Conservation (phyloP, 2,113 vertebrate species). For the Psittacula cyanocephala region DNA sequence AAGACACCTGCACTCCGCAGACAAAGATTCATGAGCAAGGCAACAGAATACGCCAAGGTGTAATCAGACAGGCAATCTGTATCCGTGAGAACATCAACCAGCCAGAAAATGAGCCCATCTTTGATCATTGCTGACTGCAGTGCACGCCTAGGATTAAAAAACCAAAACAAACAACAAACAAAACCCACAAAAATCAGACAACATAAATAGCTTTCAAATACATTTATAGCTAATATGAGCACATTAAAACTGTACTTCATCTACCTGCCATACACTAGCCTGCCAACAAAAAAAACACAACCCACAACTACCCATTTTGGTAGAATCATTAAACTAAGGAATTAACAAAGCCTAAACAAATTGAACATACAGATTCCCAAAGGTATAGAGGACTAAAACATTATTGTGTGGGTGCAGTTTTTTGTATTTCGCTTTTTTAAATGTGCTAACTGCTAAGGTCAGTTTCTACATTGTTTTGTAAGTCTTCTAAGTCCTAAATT, state of each 20-base stretch:
- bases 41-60: conserved; percentile 86
- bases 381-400: neutral
- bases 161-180: neutral
- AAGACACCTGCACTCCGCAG: conserved; percentile 86
- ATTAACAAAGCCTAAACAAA: neutral
- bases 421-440: neutral
- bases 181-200: neutral
- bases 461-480: neutral
- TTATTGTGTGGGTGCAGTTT: neutral
- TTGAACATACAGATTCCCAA: neutral
- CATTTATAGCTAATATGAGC: neutral
- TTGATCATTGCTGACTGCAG: conserved; percentile 91
- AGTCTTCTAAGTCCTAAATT: neutral
- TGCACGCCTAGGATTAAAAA: conserved; percentile 74
- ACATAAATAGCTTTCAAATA: neutral
- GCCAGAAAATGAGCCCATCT: conserved; percentile 87
- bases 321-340: neutral
- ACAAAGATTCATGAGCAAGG: conserved; percentile 95
- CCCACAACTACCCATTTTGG: neutral
- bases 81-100: conserved; percentile 87
- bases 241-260: neutral
- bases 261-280: neutral
- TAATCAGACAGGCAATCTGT: conserved; percentile 90
- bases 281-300: neutral
- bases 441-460: neutral